These are phyloP conservation scores for Stegana nigrithorax DNA, from an alignment of 2,888 invertebrate species.

Conservation along the genomic window DNA sequence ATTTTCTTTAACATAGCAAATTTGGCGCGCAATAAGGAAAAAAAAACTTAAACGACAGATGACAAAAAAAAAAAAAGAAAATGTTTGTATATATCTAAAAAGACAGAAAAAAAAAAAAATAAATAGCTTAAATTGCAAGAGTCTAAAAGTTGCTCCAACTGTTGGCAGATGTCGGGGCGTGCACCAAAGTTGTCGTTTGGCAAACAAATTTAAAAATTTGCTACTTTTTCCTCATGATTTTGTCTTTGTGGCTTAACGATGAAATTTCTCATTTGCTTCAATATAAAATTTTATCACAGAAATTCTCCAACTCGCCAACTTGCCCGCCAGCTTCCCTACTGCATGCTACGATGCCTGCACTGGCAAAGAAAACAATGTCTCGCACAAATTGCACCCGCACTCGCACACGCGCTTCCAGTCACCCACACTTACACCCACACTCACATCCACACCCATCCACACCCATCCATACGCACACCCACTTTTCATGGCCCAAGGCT, in stretches of 20 bases:
- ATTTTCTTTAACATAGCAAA: conserved; percentile 8
- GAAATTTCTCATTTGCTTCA: conserved; percentile 2
- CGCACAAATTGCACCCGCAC: not conserved
- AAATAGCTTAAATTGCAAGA: not conserved
- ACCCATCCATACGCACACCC: no score
- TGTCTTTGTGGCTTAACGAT: not conserved
- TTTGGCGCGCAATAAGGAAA: conserved; percentile 7
- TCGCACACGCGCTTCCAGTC: not conserved
- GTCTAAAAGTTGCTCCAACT: conserved; percentile 8
- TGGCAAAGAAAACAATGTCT: not conserved
- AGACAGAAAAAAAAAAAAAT: not conserved
- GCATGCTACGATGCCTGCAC: not conserved
- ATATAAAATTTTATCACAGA: conserved; percentile 2
- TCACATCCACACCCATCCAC: no score
- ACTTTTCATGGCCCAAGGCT: no score
- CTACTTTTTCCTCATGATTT: no score
- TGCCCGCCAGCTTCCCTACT: no score
- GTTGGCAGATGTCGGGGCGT: not conserved
- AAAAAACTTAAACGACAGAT: conserved; percentile 18
- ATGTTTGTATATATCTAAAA: no score
- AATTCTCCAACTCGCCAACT: not conserved
- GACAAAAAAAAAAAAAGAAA: not conserved
- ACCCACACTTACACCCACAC: no score
- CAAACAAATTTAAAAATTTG: not conserved
- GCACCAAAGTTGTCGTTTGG: not conserved